A percentile compares a stretch with the other conserved stretches of the same genome.
These are phyloP conservation scores for Triops longicaudatus DNA, from an alignment of 1,140 invertebrate species.

Conservation along the genomic window DNA sequence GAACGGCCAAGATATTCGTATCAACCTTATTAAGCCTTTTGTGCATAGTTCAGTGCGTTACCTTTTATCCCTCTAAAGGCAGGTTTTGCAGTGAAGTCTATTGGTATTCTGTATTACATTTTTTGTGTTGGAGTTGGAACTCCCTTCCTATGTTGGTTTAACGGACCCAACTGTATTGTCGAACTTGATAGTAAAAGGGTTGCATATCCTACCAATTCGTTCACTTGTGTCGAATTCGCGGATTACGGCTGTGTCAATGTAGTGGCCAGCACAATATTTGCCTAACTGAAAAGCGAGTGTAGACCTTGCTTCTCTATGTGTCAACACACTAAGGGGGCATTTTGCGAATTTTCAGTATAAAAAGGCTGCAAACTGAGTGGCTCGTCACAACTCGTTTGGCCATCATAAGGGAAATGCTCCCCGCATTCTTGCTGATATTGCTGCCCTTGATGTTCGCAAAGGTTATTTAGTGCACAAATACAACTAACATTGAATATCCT, in stretches of 20 bases:
- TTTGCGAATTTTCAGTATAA: not conserved
- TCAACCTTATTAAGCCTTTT: conserved; percentile 1
- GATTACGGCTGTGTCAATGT: not conserved
- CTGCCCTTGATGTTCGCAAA: not conserved
- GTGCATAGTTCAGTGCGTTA: not conserved
- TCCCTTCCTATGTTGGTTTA: not conserved
- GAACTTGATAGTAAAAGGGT: not conserved
- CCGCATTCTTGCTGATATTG: not conserved
- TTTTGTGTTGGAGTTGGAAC: not conserved
- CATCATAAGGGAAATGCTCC: not conserved
- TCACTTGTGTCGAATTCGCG: not conserved
- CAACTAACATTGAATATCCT: not conserved
- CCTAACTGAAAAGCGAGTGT: not conserved
- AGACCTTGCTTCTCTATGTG: not conserved
- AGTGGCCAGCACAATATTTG: not conserved
- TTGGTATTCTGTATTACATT: not conserved
- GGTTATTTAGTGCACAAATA: not conserved
- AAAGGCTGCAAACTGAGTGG: not conserved
- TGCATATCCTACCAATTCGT: not conserved
- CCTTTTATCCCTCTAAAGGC: not conserved
- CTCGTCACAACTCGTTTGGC: not conserved
- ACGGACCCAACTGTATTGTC: not conserved
- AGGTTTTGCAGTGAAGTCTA: not conserved
- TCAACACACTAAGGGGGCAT: not conserved
- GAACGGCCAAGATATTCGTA: not conserved